Evolutionary conservation across 2,888 invertebrate species (phyloP).

Genomic region (Apeira syringaria): DNA sequence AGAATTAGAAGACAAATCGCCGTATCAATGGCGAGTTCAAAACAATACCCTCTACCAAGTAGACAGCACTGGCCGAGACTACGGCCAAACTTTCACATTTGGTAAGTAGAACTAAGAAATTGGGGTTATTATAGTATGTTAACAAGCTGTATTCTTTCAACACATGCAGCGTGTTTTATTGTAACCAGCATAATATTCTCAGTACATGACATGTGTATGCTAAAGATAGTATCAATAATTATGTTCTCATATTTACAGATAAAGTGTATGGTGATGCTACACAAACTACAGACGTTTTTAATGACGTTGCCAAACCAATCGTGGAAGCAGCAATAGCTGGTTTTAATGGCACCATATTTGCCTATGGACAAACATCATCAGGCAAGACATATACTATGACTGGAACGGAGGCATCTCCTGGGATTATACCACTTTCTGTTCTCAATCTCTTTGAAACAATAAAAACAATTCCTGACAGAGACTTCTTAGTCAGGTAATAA

Average conservation of each 20-base stretch:
- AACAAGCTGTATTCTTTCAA: no score
- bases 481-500: conserved; percentile 88
- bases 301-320: conserved; percentile 87
- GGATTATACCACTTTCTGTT: conserved; percentile 90
- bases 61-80: conserved; percentile 76
- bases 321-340: conserved; percentile 88
- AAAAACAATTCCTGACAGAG: conserved; percentile 84
- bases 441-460: conserved; percentile 88
- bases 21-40: conserved; percentile 84
- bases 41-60: conserved; percentile 83
- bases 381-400: conserved; percentile 95
- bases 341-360: conserved; percentile 94
- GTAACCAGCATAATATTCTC: no score
- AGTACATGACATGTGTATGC: no score
- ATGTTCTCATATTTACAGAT: conserved; percentile 78
- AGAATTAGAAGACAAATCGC: conserved; percentile 83
- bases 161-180: no score
- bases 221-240: no score
- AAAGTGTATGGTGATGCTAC: conserved; percentile 86
- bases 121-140: no score
- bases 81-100: conserved; percentile 58
- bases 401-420: conserved; percentile 87
- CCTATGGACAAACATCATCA: conserved; percentile 96
- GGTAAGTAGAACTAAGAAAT: conserved; percentile 52
- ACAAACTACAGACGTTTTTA: conserved; percentile 86